These are phyloP conservation scores for Apostichopus californicus DNA, from an alignment of 35 echinoderm and acorn worm genomes.

Conservation along the genomic window DNA sequence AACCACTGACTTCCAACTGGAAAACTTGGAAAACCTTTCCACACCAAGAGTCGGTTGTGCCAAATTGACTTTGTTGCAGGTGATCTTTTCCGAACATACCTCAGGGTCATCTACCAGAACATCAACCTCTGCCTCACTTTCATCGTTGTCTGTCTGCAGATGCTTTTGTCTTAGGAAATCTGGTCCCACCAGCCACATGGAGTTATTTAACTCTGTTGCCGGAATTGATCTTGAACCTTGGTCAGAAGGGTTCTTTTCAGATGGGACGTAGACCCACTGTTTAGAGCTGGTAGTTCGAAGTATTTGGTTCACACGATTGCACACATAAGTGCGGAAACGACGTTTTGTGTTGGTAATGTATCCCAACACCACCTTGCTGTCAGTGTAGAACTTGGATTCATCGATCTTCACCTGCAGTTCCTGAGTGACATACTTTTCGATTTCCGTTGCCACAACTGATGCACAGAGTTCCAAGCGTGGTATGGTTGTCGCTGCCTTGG, in stretches of 20 bases:
- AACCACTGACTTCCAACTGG: conserved; percentile 54
- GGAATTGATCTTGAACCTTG: conserved; percentile 43
- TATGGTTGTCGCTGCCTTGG: conserved; percentile 56
- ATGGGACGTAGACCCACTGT: conserved; percentile 49
- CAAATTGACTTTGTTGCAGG: conserved; percentile 14
- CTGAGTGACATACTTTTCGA: conserved; percentile 28
- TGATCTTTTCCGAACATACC: conserved; percentile 40
- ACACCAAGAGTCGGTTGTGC: neutral
- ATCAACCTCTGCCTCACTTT: neutral
- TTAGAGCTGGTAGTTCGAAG: conserved; percentile 1
- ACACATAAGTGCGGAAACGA: conserved; percentile 51
- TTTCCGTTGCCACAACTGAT: conserved; percentile 52
- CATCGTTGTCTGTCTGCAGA: neutral
- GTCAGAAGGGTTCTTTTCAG: conserved; percentile 47
- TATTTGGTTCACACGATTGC: conserved; percentile 36
- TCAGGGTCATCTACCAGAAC: conserved; percentile 40
- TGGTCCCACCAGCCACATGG: conserved; percentile 39
- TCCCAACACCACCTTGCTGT: conserved; percentile 52
- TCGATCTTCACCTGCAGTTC: conserved; percentile 43
- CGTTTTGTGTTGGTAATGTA: conserved; percentile 44
- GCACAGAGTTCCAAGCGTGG: conserved; percentile 67
- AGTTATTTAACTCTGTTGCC: conserved; percentile 39
- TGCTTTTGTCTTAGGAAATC: neutral
- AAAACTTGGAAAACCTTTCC: conserved; percentile 57
- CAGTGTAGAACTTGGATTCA: conserved; percentile 30